A percentile compares a stretch with the other conserved stretches of the same genome.
Conservation (phyloP, 2,797 vertebrate species). For the Falco rusticolus region DNA sequence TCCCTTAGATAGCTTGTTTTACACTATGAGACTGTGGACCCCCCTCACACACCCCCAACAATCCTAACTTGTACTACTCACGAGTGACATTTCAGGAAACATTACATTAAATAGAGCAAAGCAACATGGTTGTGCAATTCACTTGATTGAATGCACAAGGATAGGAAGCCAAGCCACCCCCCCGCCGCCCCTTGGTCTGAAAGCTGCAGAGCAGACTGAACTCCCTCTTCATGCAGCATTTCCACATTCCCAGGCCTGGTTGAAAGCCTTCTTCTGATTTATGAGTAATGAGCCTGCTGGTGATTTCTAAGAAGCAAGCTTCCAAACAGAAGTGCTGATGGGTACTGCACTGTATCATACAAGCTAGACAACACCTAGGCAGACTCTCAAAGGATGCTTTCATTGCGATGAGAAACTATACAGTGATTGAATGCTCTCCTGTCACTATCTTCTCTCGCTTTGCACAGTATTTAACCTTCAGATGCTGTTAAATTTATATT, state of each 20-base stretch:
- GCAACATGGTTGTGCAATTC: conserved; percentile 6
- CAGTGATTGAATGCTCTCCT: not conserved
- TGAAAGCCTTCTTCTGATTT: conserved; percentile 28
- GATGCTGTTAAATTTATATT: conserved; percentile 1
- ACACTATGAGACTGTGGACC: not conserved
- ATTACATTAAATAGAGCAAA: conserved; percentile 13
- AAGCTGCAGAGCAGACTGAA: conserved; percentile 33
- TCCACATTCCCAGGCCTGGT: conserved; percentile 48
- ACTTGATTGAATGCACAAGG: conserved; percentile 36
- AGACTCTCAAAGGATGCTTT: conserved; percentile 49
- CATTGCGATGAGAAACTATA: conserved; percentile 6
- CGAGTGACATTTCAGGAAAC: conserved; percentile 9
- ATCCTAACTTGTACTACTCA: not conserved
- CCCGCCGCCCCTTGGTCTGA: not conserved
- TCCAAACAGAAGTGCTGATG: conserved; percentile 51
- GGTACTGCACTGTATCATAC: conserved; percentile 43
- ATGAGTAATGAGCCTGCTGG: conserved; percentile 41
- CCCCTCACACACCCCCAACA: not conserved
- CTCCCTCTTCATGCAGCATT: not conserved
- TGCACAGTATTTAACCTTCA: conserved; percentile 23
- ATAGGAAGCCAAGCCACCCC: conserved; percentile 20
- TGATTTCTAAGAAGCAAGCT: conserved; percentile 38
- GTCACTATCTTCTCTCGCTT: conserved; percentile 20
- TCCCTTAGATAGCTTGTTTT: not conserved
- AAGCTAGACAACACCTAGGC: conserved; percentile 57